phyloP scores from a whole-genome alignment of 1,140 invertebrate species.

The Lysiphlebus fabarum region DNA sequence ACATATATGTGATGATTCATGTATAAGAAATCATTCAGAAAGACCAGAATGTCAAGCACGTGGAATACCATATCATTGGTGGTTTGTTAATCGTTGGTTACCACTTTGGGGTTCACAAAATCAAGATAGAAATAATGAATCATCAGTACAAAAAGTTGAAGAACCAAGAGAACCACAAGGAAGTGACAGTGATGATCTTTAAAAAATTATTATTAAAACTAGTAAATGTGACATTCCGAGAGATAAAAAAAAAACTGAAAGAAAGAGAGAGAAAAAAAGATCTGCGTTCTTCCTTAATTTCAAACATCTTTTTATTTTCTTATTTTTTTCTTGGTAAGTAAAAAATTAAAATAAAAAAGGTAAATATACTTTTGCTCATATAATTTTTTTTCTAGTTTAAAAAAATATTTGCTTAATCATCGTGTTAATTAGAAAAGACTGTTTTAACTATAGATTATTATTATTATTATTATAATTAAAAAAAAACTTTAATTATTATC shows the following conservation, averaged over 20 bases:
- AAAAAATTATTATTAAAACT: conserved; percentile 25
- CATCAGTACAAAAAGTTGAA: conserved; percentile 24
- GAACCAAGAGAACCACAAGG: conserved; percentile 37
- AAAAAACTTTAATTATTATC: too few species aligned
- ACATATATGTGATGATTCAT: conserved; percentile 49
- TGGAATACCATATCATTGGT: conserved; percentile 44
- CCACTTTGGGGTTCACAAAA: conserved; percentile 42
- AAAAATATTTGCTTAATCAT: background rate
- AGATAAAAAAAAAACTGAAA: background rate
- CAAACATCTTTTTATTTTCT: background rate
- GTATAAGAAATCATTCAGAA: conserved; percentile 43
- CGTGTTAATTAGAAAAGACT: background rate
- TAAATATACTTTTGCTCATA: too few species aligned
- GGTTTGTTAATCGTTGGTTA: conserved; percentile 48
- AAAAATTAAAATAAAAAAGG: background rate
- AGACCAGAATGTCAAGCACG: conserved; percentile 43
- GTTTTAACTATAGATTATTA: too few species aligned
- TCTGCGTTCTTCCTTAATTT: too few species aligned
- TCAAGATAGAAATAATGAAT: conserved; percentile 35
- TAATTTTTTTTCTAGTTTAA: too few species aligned
- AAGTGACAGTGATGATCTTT: conserved; percentile 43
- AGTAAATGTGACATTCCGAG: conserved; percentile 1
- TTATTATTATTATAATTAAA: background rate
- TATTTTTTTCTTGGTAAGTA: background rate
- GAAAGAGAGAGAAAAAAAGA: too few species aligned